Percentiles rank a stretch among this genome's conserved stretches.
Conservation (phyloP, 2,888 invertebrate genomes). For the Drosophila subsilvestris region DNA sequence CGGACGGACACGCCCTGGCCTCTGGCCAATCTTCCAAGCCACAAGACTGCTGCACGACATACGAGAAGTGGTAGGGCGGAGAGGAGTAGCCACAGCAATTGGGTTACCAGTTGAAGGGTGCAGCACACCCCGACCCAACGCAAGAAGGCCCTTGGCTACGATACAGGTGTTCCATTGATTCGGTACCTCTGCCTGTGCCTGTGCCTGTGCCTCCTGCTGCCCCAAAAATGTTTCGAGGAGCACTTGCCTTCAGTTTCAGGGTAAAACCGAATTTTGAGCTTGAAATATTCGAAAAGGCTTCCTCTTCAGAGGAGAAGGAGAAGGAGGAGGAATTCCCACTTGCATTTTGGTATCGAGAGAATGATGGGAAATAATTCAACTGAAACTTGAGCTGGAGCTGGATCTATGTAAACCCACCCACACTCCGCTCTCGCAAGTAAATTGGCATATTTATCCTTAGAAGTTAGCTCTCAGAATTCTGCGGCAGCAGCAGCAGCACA, state of each 20-base stretch:
- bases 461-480: background rate
- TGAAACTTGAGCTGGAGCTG: background rate
- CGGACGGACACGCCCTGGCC: background rate
- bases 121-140: background rate
- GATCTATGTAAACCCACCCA: too few species aligned
- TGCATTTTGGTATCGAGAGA: background rate
- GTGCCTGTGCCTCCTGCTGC: conserved; percentile 1
- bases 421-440: background rate
- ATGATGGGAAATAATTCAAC: background rate
- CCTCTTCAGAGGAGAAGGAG: too few species aligned
- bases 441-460: background rate
- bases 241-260: background rate
- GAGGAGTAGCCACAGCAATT: background rate
- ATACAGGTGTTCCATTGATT: background rate
- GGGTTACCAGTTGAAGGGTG: background rate
- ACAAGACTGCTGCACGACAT: background rate
- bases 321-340: too few species aligned
- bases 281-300: background rate
- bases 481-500: background rate
- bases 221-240: background rate
- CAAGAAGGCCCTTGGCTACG: background rate
- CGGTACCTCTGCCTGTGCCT: too few species aligned
- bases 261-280: background rate
- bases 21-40: background rate
- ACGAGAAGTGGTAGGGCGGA: background rate